Conservation (phyloP, 2,888 invertebrate genomes). For the Ptychoptera albimana region DNA sequence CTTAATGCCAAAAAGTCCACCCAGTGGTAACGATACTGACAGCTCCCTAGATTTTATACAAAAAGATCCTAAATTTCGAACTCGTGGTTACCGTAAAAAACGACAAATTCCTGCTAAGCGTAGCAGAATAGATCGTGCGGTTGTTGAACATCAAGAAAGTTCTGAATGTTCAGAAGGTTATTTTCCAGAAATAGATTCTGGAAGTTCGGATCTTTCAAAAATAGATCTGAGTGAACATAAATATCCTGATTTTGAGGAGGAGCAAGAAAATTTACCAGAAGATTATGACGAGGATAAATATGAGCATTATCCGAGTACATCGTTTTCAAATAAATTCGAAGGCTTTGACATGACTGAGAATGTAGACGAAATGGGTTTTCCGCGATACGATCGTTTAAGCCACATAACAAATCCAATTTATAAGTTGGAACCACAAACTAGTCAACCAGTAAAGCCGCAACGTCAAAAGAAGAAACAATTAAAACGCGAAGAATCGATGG, state of each 20-base stretch:
- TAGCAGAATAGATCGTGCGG: conserved; percentile 20
- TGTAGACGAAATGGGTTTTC: conserved; percentile 50
- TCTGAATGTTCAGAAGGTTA: conserved; percentile 54
- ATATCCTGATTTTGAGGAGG: conserved; percentile 27
- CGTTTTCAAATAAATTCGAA: conserved; percentile 32
- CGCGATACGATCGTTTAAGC: conserved; percentile 42
- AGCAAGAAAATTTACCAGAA: conserved; percentile 29
- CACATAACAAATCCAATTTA: conserved; percentile 32
- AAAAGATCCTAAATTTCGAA: conserved; percentile 49
- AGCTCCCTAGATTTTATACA: conserved; percentile 47
- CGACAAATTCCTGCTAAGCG: conserved; percentile 36
- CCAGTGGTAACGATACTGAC: conserved; percentile 59
- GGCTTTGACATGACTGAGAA: conserved; percentile 45
- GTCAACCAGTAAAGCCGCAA: conserved; percentile 32
- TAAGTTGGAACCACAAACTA: conserved; percentile 14
- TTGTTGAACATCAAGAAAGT: conserved; percentile 38
- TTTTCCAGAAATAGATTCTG: conserved; percentile 45
- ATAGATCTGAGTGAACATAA: conserved; percentile 24
- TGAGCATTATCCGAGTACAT: conserved; percentile 24
- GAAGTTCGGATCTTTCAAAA: conserved; percentile 43
- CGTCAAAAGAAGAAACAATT: conserved; percentile 27
- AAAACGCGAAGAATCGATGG: conserved; percentile 26
- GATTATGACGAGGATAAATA: conserved; percentile 41
- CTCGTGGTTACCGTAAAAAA: conserved; percentile 50
- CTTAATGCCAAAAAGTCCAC: conserved; percentile 49